Percentiles rank a stretch among this genome's conserved stretches.
phyloP scores from a whole-genome alignment of 2,888 invertebrate genomes.

The Tinea pellionella region DNA sequence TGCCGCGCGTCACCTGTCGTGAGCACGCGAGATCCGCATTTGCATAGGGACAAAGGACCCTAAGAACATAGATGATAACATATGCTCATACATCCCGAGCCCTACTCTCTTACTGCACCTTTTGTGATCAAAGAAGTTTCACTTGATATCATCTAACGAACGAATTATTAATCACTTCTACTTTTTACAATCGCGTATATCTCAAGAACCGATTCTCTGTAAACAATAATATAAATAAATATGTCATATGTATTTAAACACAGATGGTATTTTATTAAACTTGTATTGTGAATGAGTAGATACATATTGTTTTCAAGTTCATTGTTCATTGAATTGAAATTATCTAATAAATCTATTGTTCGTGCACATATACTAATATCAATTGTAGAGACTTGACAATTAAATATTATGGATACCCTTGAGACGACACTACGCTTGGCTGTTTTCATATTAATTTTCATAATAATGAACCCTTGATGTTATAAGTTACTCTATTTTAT shows the following conservation, averaged over 20 bases:
- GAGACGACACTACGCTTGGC: conserved; percentile 33
- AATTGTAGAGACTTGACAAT: conserved; percentile 51
- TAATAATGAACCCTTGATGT: not conserved
- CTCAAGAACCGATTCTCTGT: not conserved
- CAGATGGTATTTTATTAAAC: not conserved
- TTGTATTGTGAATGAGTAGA: not conserved
- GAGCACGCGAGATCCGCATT: conserved; percentile 60
- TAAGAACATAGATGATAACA: conserved; percentile 22
- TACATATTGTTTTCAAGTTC: not conserved
- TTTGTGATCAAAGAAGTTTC: conserved; percentile 14
- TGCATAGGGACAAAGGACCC: conserved; percentile 55
- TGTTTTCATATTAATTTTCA: not conserved
- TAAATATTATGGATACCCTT: conserved; percentile 49
- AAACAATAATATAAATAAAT: not conserved
- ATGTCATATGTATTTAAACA: not conserved
- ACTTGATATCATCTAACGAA: not conserved
- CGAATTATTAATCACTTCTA: not conserved
- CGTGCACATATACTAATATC: conserved; percentile 23
- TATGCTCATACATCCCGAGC: conserved; percentile 5
- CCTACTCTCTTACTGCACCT: conserved; percentile 10
- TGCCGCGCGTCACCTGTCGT: conserved; percentile 64
- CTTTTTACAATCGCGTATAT: not conserved
- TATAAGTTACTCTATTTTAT: not conserved
- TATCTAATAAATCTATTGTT: conserved; percentile 32
- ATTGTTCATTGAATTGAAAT: conserved; percentile 42